phyloP scores from a whole-genome alignment of 2,888 invertebrate genomes.

The Malachius bipustulatus region DNA sequence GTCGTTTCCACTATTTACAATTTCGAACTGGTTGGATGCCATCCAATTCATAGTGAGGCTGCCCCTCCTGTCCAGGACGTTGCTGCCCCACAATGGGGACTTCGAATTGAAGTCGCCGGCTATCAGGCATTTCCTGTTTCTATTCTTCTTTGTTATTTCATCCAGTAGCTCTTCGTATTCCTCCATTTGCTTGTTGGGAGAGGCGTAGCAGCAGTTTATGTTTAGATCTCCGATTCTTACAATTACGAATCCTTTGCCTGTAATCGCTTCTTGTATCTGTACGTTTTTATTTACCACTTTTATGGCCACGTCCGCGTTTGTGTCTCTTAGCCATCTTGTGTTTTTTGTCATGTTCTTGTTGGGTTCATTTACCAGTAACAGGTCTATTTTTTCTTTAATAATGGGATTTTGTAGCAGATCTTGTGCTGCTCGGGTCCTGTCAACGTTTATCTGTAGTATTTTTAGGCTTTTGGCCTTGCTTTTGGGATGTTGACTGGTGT shows the following conservation, averaged over 20 bases:
- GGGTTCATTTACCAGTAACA: conserved; percentile 9
- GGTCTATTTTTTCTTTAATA: conserved; percentile 7
- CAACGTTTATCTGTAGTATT: conserved; percentile 8
- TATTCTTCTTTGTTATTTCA: background rate
- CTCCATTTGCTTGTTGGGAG: too few species aligned
- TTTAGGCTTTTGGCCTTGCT: too few species aligned
- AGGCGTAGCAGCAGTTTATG: too few species aligned
- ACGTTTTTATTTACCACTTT: background rate
- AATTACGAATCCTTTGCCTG: too few species aligned
- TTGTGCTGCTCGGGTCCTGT: conserved; percentile 1
- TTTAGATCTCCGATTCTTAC: too few species aligned
- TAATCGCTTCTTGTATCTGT: too few species aligned
- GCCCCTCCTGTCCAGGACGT: background rate
- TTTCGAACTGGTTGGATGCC: background rate
- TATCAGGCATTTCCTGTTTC: background rate
- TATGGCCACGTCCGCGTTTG: conserved; percentile 1
- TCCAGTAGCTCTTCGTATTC: too few species aligned
- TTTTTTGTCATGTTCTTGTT: background rate
- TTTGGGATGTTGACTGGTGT: too few species aligned
- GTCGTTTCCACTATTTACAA: conserved; percentile 2
- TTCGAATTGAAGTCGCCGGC: too few species aligned
- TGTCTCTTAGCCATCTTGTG: background rate
- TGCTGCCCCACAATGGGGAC: conserved; percentile 7
- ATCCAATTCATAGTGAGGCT: conserved; percentile 4
- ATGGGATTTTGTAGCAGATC: background rate